Evolutionary conservation across 2,113 vertebrate genomes (phyloP).

Genomic region (Saguinus imperator): DNA sequence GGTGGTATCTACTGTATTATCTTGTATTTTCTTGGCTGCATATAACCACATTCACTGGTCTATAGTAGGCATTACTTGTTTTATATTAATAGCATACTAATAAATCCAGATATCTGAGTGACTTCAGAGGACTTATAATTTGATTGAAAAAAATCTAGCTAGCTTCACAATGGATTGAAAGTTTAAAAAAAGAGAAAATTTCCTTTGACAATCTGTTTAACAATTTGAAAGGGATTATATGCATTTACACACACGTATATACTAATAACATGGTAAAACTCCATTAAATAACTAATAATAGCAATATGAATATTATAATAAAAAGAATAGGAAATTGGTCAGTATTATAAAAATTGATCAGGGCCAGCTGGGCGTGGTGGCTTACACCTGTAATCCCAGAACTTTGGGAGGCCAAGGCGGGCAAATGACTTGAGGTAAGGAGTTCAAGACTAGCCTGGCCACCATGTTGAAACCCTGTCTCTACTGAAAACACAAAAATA

Average conservation of each 20-base stretch:
- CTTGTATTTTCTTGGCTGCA: conserved; percentile 20
- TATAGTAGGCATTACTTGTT: conserved; percentile 43
- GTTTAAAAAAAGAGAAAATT: background rate
- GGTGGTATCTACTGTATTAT: conserved; percentile 23
- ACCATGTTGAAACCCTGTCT: no score
- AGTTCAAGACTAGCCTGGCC: no score
- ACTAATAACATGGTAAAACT: background rate
- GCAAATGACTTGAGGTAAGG: no score
- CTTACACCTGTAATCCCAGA: no score
- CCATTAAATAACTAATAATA: background rate
- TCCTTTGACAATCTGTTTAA: background rate
- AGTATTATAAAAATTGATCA: background rate
- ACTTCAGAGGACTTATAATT: conserved; percentile 56
- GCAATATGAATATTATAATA: background rate
- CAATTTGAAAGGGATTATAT: background rate
- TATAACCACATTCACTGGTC: background rate
- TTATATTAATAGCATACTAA: conserved; percentile 69
- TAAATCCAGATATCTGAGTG: conserved; percentile 70
- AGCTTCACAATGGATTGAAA: background rate
- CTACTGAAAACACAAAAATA: no score
- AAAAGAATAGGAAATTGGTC: background rate
- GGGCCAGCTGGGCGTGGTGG: no score
- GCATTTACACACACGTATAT: rapidly evolving
- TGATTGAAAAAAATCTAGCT: background rate
- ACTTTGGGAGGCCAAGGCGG: no score